Percentiles rank a stretch among this genome's conserved stretches.
Conservation (phyloP, 2,888 invertebrate species). For the Noctua fimbriata region DNA sequence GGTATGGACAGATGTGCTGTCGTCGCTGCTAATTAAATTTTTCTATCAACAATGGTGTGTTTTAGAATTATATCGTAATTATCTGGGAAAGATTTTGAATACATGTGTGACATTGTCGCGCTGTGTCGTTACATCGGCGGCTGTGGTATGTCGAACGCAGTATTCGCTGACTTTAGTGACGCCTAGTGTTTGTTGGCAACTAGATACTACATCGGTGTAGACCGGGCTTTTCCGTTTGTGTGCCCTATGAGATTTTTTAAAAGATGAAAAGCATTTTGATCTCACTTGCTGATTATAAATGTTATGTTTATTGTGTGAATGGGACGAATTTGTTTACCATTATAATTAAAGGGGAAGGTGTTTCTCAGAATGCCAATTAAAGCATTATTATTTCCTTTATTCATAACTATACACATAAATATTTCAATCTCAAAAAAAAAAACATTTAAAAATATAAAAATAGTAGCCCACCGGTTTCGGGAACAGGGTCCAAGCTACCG, state of each 20-base stretch:
- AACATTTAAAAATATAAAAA: too few relatives aligned
- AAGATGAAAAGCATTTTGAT: background rate
- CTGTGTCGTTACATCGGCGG: constrained; percentile 18
- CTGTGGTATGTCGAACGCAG: constrained; percentile 14
- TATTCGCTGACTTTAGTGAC: background rate
- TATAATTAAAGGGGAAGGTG: background rate
- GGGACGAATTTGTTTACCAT: background rate
- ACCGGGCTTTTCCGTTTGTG: background rate
- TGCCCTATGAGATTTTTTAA: background rate
- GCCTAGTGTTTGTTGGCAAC: background rate
- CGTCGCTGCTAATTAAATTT: constrained; percentile 47
- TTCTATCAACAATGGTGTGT: constrained; percentile 59
- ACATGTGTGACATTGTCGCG: constrained; percentile 41
- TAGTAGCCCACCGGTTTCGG: too few relatives aligned
- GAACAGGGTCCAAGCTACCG: too few relatives aligned
- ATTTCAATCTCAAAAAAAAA: too few relatives aligned
- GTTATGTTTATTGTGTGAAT: background rate
- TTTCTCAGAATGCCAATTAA: background rate
- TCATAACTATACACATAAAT: too few relatives aligned
- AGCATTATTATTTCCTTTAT: background rate
- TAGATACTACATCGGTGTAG: background rate
- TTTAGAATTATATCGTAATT: constrained; percentile 51
- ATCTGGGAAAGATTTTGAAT: constrained; percentile 59
- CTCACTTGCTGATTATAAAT: background rate
- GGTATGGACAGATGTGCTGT: constrained; percentile 44